Base-by-base conservation (phyloP, 2,797 vertebrate species). In the Avahi laniger region DNA sequence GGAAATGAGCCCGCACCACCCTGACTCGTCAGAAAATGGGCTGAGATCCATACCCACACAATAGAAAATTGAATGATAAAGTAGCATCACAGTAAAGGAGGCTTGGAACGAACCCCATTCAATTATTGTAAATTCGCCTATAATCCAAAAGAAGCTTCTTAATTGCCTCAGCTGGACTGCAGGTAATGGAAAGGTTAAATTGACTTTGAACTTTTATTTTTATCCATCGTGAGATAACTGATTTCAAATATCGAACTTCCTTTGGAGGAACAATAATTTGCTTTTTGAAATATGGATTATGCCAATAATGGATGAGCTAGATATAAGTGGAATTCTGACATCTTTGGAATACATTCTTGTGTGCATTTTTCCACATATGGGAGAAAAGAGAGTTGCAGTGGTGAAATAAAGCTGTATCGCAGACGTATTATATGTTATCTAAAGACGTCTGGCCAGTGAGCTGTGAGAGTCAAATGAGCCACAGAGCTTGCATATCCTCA, bases 241-340 rank as follows among this genome's bases (percentile, higher is more conserved):
- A 98, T 97, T 96, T 91, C 92, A 97, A 95, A 86, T 95, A 97
- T 59, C 20, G 69, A 89, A 76, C 91, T 96, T 97, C 95, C 94
- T 97, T 94, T 95, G 69, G 67, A 86, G 48, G 89, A 70, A 35
- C 73, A 73, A 92, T 95, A 94, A 94, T 95, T 97, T 61, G 92
- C 52, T 82, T 76, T 96, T 84, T n/a, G 43, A 96, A 95, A 88
- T 93, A 87, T 79, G 96, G 89, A 95, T 94, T 59, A 79, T 85
- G 82, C 79, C 96, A 69, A 57, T 86, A 97, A 59, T 38, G 69
- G 93, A 89, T 52, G 95, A 91, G 38, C 59, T 83, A 5, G 59
- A 80, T 85, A 57, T 91, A 95, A 90, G 59, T 93, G 92, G 84
- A 96, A 96, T 96, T n/a, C 88, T 80, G 92, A 7, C 79, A 65